phyloP scores from a whole-genome alignment of 2,888 invertebrate species.

The Coenonympha arcania region DNA sequence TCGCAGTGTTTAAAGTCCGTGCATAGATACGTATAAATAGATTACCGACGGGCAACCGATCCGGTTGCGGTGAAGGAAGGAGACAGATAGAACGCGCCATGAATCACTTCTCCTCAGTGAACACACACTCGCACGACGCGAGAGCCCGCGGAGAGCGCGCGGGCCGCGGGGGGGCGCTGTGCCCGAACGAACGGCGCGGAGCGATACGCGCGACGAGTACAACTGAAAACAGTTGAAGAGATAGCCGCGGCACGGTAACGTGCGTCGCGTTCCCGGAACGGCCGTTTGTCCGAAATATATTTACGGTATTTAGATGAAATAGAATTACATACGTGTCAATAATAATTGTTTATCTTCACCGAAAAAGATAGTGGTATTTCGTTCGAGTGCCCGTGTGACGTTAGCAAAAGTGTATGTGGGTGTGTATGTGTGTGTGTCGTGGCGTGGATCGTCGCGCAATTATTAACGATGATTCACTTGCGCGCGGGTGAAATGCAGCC shows the following conservation, averaged over 20 bases:
- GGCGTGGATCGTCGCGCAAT: slow-evolving; percentile 71
- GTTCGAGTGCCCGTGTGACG: slow-evolving; percentile 49
- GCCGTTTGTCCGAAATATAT: slow-evolving; percentile 37
- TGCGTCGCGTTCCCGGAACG: slow-evolving; percentile 46
- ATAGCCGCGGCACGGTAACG: slow-evolving; percentile 62
- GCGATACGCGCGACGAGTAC: slow-evolving; percentile 66
- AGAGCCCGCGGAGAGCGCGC: slow-evolving; percentile 47
- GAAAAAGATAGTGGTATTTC: slow-evolving; percentile 37
- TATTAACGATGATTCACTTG: slow-evolving; percentile 74
- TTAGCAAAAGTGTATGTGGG: slow-evolving; percentile 55
- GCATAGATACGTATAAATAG: slow-evolving; percentile 71
- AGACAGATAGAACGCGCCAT: slow-evolving; percentile 74
- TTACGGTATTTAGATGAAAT: slow-evolving; percentile 44
- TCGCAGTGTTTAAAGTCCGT: slow-evolving; percentile 62
- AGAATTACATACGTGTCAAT: slow-evolving; percentile 38
- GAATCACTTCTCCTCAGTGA: slow-evolving; percentile 70
- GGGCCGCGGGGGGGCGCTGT: slow-evolving; percentile 49
- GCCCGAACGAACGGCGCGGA: slow-evolving; percentile 56
- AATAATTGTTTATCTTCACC: slow-evolving; percentile 39
- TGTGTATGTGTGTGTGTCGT: slow-evolving; percentile 58
- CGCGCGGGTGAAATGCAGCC: slow-evolving; percentile 73
- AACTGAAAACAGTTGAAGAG: slow-evolving; percentile 65
- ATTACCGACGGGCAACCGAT: slow-evolving; percentile 73
- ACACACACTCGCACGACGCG: slow-evolving; percentile 38
- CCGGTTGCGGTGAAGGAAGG: slow-evolving; percentile 73